Evolutionary conservation across 92 coral and sea anemone species (phyloP).

Genomic region (Porites lobata): DNA sequence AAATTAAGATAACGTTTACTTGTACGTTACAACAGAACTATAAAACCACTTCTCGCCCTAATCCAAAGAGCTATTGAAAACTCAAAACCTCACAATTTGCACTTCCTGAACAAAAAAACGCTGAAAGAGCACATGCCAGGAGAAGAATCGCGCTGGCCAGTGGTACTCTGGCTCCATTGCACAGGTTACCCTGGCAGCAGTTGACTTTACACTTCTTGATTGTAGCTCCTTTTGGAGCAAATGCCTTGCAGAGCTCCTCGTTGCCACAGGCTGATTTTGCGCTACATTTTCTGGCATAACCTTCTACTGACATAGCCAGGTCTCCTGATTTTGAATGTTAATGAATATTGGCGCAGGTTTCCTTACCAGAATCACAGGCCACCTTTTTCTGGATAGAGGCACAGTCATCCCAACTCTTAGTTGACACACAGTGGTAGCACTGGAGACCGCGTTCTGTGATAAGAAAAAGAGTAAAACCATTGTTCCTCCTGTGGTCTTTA

Average conservation of each 20-base stretch:
- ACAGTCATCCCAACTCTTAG: slow-evolving; percentile 43
- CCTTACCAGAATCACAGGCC: slow-evolving; percentile 30
- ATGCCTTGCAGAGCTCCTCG: not conserved
- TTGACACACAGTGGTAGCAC: slow-evolving; percentile 25
- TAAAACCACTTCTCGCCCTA: too few species aligned
- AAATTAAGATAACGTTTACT: too few species aligned
- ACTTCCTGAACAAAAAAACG: too few species aligned
- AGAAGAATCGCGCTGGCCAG: slow-evolving; percentile 37
- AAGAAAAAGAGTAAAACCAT: not conserved
- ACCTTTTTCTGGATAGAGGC: slow-evolving; percentile 2
- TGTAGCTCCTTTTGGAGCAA: slow-evolving; percentile 14
- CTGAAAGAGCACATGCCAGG: too few species aligned
- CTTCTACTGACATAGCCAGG: slow-evolving; percentile 13
- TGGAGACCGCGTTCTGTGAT: not conserved
- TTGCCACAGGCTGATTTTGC: slow-evolving; percentile 27
- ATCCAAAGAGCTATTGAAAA: too few species aligned
- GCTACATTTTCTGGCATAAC: slow-evolving; percentile 26
- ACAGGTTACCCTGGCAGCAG: not conserved
- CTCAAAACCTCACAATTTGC: too few species aligned
- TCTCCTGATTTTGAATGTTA: not conserved
- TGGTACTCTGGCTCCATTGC: slow-evolving; percentile 46
- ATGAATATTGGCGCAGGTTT: slow-evolving; percentile 28
- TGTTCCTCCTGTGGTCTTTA: too few species aligned
- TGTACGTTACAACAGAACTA: too few species aligned
- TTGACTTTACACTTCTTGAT: not conserved